Evolutionary conservation across 1,140 invertebrate genomes (phyloP).

Genomic region (Caerostris extrusa): DNA sequence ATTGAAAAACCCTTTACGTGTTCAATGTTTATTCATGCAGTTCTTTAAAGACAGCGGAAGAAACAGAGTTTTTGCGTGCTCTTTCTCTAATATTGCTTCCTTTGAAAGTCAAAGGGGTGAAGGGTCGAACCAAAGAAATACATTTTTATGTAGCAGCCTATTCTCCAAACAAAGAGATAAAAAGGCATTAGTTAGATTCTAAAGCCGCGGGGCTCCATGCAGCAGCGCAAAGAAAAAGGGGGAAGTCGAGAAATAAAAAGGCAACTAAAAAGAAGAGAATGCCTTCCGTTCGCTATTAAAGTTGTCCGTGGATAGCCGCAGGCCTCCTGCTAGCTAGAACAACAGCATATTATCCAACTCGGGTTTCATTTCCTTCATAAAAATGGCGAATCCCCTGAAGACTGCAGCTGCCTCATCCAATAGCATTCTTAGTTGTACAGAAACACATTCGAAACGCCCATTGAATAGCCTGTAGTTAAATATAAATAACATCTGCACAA

Average conservation of each 20-base stretch:
- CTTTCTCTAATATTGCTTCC: background rate
- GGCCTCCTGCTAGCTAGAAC: constrained; percentile 21
- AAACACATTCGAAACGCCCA: constrained; percentile 9
- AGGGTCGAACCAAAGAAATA: background rate
- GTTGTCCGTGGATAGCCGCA: background rate
- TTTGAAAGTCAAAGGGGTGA: constrained; percentile 58
- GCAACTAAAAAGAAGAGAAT: constrained; percentile 39
- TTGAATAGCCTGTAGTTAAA: background rate
- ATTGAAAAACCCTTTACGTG: constrained; percentile 20
- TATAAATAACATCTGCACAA: background rate
- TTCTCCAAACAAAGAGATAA: constrained; percentile 54
- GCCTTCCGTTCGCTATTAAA: constrained; percentile 59
- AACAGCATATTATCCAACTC: constrained; percentile 22
- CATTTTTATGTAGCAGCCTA: constrained; percentile 31
- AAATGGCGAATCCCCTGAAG: constrained; percentile 15
- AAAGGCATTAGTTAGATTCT: constrained; percentile 34
- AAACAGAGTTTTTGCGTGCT: constrained; percentile 41
- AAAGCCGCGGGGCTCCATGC: constrained; percentile 7
- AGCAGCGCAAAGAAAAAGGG: background rate
- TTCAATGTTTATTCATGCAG: constrained; percentile 40
- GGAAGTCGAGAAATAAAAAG: constrained; percentile 32
- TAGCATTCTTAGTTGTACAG: background rate
- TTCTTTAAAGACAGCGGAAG: background rate
- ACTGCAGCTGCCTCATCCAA: background rate
- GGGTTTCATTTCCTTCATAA: constrained; percentile 46